Base-by-base conservation (phyloP, 2,888 invertebrate species). In the Melanchra persicariae region DNA sequence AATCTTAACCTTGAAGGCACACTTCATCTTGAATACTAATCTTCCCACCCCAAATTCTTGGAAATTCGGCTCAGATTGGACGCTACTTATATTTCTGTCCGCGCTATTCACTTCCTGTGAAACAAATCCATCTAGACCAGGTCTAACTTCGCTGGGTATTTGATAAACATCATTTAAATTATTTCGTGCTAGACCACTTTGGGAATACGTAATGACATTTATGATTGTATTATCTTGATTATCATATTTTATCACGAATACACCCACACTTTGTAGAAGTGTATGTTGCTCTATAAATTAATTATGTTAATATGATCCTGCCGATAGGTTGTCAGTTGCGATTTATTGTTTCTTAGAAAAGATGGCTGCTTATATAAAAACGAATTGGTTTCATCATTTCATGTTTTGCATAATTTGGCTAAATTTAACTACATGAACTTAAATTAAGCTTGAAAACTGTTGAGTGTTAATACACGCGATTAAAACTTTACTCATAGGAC, bases 231-330 rank as follows among this genome's bases (percentile, higher is more conserved):
- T 76, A 80, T 76, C 71, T 71, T 57, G 68, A 80, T 76, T 71
- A 79, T 76, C 55, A 80, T 68, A 79, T 66, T 79, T 80, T 79
- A 79, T 79, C 68, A 71, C 58, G 12, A 69, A 63, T 68, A 68
- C 59, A 63, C 79, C 79, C 65, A 79, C 79, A 71, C 58, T 37
- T 67, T 49, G 47, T 64, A 47, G 74, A 66, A 43, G n/a, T n/a
- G n/a, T n/a, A n/a, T 63, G 24, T 52, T 71, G 79, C 37, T 71
- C 62, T 59, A 76, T 71, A 76, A 76, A 79, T 69, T 80, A 24
- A 57, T 76, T 79, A 80, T 80, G 76, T 75, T 71, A 79, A 71
- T 80, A 71, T 57, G 80, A 71, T 71, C 52, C 76, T 69, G 43
- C 65, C 47, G 68, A 76, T 76, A 60, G 30, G 22, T 49, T 65